Conservation (phyloP, 2,113 vertebrate genomes). For the Sus scrofa region T2T-Sscrofa CM000812.6:129648001-129648500, state of each 20-base stretch:
- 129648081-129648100: too few species aligned
- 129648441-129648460: neutral
- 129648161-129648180: too few species aligned
- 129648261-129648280: neutral
- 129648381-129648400: neutral
- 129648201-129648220: neutral
- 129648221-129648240: neutral
- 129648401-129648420: neutral
- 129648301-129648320: neutral
- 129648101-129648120: too few species aligned
- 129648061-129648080: too few species aligned
- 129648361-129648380: conserved; percentile 47
- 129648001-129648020: neutral
- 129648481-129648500: neutral
- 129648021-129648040: neutral
- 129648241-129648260: conserved; percentile 35
- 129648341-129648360: conserved; percentile 7
- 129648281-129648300: neutral
- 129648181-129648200: too few species aligned
- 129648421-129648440: neutral
- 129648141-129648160: too few species aligned
- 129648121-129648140: too few species aligned
- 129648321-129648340: neutral
- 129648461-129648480: neutral
- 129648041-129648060: too few species aligned